phyloP scores from a whole-genome alignment of 2,113 vertebrate species.

The Marmota monax region DNA sequence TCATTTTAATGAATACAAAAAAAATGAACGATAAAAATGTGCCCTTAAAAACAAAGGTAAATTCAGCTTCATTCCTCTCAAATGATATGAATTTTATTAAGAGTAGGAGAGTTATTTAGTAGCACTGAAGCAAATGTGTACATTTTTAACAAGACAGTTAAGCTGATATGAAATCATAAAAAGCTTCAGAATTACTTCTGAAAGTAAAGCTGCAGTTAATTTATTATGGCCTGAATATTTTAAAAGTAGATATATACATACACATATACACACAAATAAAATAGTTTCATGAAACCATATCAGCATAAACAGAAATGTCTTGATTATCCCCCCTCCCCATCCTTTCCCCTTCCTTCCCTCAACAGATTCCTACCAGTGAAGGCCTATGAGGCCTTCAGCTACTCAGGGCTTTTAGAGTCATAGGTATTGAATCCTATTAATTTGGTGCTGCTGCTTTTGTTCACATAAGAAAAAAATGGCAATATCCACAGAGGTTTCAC shows the following conservation, averaged over 20 bases:
- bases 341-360: background rate
- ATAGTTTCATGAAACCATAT: slow-evolving; percentile 48
- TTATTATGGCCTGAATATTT: slow-evolving; percentile 16
- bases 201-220: slow-evolving; percentile 52
- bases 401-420: background rate
- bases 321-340: background rate
- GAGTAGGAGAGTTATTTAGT: background rate
- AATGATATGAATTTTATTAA: slow-evolving; percentile 61
- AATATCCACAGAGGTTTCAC: background rate
- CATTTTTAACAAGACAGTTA: slow-evolving; percentile 24
- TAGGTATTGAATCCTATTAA: background rate
- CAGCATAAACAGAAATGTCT: background rate
- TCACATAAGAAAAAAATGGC: slow-evolving; percentile 38
- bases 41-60: slow-evolving; percentile 44
- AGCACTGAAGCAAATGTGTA: slow-evolving; percentile 39
- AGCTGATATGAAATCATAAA: background rate
- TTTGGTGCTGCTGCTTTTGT: background rate
- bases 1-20: background rate
- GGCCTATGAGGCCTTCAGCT: background rate
- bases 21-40: background rate
- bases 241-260: slow-evolving; percentile 48
- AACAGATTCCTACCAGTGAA: slow-evolving; percentile 28
- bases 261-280: slow-evolving; percentile 9
- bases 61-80: slow-evolving; percentile 35
- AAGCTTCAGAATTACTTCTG: slow-evolving; percentile 64